Evolutionary conservation across 2,113 vertebrate genomes (phyloP).

Genomic region (Morone chrysops): DNA sequence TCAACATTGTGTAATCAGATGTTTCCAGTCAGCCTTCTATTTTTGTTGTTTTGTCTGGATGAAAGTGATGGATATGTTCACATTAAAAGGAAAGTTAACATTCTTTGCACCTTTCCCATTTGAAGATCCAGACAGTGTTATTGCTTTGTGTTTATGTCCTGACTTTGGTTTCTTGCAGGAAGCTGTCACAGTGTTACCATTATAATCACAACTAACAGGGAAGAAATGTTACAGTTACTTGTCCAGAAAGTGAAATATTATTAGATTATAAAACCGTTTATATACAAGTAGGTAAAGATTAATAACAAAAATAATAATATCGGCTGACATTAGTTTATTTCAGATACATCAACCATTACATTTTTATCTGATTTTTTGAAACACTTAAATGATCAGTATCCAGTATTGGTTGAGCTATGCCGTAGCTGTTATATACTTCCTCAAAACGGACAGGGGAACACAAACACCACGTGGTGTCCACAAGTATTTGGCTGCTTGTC

Average conservation of each 20-base stretch:
- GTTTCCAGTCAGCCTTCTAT: not conserved
- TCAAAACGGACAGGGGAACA: no score
- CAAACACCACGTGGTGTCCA: no score
- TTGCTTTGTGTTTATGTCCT: constrained; percentile 16
- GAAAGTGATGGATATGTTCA: not conserved
- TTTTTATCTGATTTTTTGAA: no score
- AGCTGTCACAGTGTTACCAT: not conserved
- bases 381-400: not conserved
- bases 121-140: not conserved
- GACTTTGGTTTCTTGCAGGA: not conserved
- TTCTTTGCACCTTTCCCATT: not conserved
- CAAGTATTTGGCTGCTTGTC: not conserved
- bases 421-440: no score
- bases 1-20: not conserved
- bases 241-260: not conserved
- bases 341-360: not conserved
- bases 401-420: not conserved
- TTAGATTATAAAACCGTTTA: not conserved
- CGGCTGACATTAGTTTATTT: not conserved
- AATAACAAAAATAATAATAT: not conserved
- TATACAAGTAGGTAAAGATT: not conserved
- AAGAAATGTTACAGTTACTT: not conserved
- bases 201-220: not conserved
- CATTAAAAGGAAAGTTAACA: not conserved
- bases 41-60: not conserved